A percentile compares a stretch with the other conserved stretches of the same genome.
Conservation (phyloP, 2,797 vertebrate species). For the Acanthurus leucopareius region DNA sequence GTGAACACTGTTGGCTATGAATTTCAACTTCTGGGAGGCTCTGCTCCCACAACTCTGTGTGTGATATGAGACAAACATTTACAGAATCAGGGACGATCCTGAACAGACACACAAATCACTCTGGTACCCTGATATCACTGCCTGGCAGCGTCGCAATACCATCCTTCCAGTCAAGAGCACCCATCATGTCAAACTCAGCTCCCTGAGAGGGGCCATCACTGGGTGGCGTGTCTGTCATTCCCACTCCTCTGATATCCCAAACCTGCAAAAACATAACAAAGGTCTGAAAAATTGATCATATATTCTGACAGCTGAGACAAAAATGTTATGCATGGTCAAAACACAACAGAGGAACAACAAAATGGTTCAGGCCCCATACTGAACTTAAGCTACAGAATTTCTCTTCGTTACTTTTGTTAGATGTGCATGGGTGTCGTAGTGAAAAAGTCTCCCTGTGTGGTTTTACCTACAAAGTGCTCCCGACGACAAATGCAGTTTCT, state of each 20-base stretch:
- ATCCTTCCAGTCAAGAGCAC: constrained; percentile 90
- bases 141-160: constrained; percentile 89
- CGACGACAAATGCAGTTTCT: constrained; percentile 45
- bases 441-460: not conserved
- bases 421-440: not conserved
- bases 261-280: constrained; percentile 50
- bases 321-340: not conserved
- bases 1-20: not conserved
- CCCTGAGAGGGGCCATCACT: constrained; percentile 85
- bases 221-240: constrained; percentile 87
- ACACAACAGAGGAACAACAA: not conserved
- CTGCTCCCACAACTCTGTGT: not conserved
- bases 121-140: constrained; percentile 87
- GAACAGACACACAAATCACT: constrained; percentile 7
- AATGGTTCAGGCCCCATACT: not conserved
- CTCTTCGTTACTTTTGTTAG: not conserved
- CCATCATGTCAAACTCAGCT: constrained; percentile 85
- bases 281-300: not conserved
- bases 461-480: constrained; percentile 24
- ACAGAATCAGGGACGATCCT: not conserved
- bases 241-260: constrained; percentile 64
- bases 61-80: constrained; percentile 18
- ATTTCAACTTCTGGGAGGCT: not conserved
- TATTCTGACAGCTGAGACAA: not conserved
- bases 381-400: not conserved